Base-by-base conservation (phyloP, 2,113 vertebrate species). In the Percopsis transmontana region DNA sequence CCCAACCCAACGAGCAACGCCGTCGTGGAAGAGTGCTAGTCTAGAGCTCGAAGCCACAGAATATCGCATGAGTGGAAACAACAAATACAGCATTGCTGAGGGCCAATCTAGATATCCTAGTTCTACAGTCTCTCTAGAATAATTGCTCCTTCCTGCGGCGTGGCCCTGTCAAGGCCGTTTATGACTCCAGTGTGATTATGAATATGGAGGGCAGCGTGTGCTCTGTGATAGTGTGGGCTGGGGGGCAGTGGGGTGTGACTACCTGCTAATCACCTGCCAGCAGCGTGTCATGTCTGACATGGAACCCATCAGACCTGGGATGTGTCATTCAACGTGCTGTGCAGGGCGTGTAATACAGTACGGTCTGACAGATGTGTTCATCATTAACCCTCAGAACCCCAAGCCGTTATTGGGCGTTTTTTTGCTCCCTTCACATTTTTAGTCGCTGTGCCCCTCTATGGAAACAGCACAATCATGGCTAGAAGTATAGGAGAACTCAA, bases 261-360 rank as follows among this genome's bases (percentile, higher is more conserved):
- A 51, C 24, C 66, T 75, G 62, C 79, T 84, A 83, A 88, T 89
- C 87, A 87, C 68, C 74, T 85, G 80, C 74, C 81, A 81, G 79
- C 63, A 44, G 64, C 65, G 16, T 72, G 75, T 75, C 83, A 82
- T 54, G 61, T 77, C 18, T 1, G 79, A 83, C 84, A 76, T 20
- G 67, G 66, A 54, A 58, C 62, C 69, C 76, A 77, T 84, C 63
- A 80, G 82, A 77, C 81, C 70, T 54, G 74, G 77, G 85, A 84
- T 65, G 41, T 53, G 68, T 79, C 74, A 16, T 65, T 69, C 74
- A 80, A 84, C 20, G 65, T 33, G 38, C 39, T 58, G 62, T 74
- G 58, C 51, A 79, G 76, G 71, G 69, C 72, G 76, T 78, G 57
- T 73, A 73, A 79, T 62, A 58, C 57, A 68, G 3, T 33, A 33